Base-by-base conservation (phyloP, 1,140 invertebrate species). In the Achatina immaculata region DNA sequence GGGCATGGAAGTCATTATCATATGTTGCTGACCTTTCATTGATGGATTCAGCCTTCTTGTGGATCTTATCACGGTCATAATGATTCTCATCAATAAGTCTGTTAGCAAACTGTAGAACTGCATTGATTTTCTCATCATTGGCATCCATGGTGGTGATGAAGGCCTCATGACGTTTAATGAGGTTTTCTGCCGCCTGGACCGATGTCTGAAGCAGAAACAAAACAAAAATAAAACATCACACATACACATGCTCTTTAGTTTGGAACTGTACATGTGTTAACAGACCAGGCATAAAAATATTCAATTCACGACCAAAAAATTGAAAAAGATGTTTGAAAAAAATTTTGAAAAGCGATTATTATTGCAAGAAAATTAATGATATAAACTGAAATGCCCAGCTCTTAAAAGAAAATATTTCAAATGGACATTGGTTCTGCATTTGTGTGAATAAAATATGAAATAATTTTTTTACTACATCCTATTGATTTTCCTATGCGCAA, bases 131-230 rank as follows among this genome's bases (percentile, higher is more conserved):
- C 87, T 99, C 99, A 91, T 99, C 98, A 92, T 99, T 99, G 6
- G 98, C 98, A 92, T 99, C 98, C 96, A 99, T 98, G 0, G 98
- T 99, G 0, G 97, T 99, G 85, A 99, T 95, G 93, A 99, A 99
- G 2, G 98, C 97, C 91, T 99, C 98, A 92, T 99, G 98, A 31
- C 97, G 94, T 91, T 99, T 99, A 85, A 99, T 95, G 87, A 97
- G 93, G 88, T 98, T 98, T 90, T 99, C 98, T 43, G 98, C 98
- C 90, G 99, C 97, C 91, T 99, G 99, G 69, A 99, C 92, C 31
- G 90, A 88, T 68, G 87, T 89, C 88, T 91, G 84, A 77, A 85
- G 80, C 74, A 76, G n/a, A 75, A 82, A 34, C 62, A 73, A 28
- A 80, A n/a, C n/a, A n/a, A n/a, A n/a, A n/a, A n/a, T 43, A 42